A percentile compares a stretch with the other conserved stretches of the same genome.
These are phyloP conservation scores for Drosophila mimica DNA, from an alignment of 2,888 invertebrate species.

Conservation along the genomic window DNA sequence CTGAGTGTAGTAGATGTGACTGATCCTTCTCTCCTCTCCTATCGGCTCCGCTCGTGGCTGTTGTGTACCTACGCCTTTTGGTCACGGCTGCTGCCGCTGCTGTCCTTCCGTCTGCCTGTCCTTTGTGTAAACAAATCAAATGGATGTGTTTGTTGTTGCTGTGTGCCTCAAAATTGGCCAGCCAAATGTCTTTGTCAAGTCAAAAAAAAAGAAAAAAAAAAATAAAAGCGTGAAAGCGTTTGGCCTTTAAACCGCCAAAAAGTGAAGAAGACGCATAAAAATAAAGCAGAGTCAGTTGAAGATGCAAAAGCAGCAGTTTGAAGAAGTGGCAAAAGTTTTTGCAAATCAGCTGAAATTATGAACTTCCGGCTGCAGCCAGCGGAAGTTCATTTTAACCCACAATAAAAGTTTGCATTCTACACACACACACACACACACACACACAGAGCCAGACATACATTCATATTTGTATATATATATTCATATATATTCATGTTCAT, in stretches of 20 bases:
- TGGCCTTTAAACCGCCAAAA: constrained; percentile 67
- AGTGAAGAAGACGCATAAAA: constrained; percentile 20
- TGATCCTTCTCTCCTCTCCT: constrained; percentile 3
- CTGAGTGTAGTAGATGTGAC: constrained; percentile 34
- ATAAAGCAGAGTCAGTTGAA: constrained; percentile 2
- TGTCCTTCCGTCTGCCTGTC: constrained; percentile 26
- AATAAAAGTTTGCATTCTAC: constrained; percentile 78
- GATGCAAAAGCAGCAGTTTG: constrained; percentile 15
- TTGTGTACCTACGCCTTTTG: constrained; percentile 77
- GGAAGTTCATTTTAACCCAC: constrained; percentile 82
- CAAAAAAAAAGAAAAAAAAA: constrained; percentile 19
- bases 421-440: constrained; percentile 33
- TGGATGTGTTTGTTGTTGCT: constrained; percentile 59
- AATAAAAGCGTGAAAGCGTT: constrained; percentile 55
- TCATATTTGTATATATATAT: constrained; percentile 39
- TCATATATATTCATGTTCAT: constrained; percentile 71
- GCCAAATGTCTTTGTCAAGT: constrained; percentile 78
- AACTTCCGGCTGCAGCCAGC: constrained; percentile 77
- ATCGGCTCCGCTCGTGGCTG: background rate
- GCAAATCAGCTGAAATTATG: constrained; percentile 82
- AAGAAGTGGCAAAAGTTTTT: constrained; percentile 66
- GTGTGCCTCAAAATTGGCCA: constrained; percentile 66
- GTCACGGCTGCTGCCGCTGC: constrained; percentile 69
- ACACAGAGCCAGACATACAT: constrained; percentile 28
- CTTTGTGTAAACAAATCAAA: constrained; percentile 77